A percentile compares a stretch with the other conserved stretches of the same genome.
phyloP scores from a whole-genome alignment of 2,113 vertebrate genomes.

The Spea multiplicata region DNA sequence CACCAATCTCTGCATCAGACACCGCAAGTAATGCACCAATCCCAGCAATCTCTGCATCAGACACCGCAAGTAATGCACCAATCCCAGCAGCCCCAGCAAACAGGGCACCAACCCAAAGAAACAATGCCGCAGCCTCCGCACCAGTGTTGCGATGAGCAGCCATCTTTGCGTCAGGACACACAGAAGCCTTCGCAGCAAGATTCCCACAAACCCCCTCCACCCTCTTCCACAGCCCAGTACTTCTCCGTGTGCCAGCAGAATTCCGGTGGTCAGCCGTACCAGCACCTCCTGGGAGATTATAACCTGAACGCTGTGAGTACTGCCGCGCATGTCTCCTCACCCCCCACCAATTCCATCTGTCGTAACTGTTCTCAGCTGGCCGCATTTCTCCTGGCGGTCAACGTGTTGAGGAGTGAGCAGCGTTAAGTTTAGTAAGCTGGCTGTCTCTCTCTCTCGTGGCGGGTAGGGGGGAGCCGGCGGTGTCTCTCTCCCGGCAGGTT shows the following conservation, averaged over 20 bases:
- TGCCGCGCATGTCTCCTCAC: not conserved
- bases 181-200: constrained; percentile 14
- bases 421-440: too few relatives aligned
- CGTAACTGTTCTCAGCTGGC: too few relatives aligned
- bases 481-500: too few relatives aligned
- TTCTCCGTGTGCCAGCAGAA: constrained; percentile 51
- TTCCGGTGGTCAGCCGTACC: constrained; percentile 50
- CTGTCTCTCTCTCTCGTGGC: not conserved
- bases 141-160: constrained; percentile 1
- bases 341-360: too few relatives aligned
- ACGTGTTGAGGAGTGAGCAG: too few relatives aligned
- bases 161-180: not conserved
- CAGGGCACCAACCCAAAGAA: constrained; percentile 42
- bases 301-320: constrained; percentile 61
- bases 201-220: not conserved
- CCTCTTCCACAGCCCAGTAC: constrained; percentile 12
- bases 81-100: constrained; percentile 41
- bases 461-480: too few relatives aligned
- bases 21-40: constrained; percentile 37
- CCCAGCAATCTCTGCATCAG: constrained; percentile 48
- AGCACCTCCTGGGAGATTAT: constrained; percentile 56
- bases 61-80: constrained; percentile 49
- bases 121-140: constrained; percentile 44
- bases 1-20: constrained; percentile 45
- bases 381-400: too few relatives aligned